These are phyloP conservation scores for Sturnira hondurensis DNA, from an alignment of 2,113 vertebrate genomes.

Conservation along the genomic window DNA sequence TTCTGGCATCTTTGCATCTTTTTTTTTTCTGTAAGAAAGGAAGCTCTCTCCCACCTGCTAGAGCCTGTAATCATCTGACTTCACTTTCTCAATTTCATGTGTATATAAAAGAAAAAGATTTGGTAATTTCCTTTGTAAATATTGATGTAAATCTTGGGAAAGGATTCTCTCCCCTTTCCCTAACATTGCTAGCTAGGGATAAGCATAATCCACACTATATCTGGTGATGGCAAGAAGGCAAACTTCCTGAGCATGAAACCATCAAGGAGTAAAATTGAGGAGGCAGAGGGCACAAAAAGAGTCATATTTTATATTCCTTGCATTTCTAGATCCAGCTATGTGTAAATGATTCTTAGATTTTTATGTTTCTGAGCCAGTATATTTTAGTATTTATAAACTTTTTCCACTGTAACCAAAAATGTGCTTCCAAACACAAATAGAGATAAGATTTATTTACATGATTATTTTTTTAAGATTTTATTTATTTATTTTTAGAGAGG, in stretches of 20 bases:
- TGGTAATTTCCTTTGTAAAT: background rate
- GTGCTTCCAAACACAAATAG: background rate
- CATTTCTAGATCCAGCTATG: background rate
- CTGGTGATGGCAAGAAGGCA: background rate
- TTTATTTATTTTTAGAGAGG: too few species aligned
- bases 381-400: background rate
- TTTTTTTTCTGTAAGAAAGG: background rate
- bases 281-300: background rate
- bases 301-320: background rate
- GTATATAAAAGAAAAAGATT: background rate
- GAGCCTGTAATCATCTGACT: background rate
- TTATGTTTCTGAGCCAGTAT: background rate
- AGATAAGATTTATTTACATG: background rate
- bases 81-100: slow-evolving; percentile 16
- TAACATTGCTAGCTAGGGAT: background rate
- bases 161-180: background rate
- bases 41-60: background rate
- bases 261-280: background rate
- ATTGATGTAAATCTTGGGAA: slow-evolving; percentile 27
- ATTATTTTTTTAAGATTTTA: background rate
- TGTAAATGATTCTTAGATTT: background rate
- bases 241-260: background rate
- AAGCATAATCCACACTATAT: background rate
- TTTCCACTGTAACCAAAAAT: background rate
- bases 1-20: background rate